These are phyloP conservation scores for Aleiodes alternator DNA, from an alignment of 2,888 invertebrate species.

Conservation along the genomic window DNA sequence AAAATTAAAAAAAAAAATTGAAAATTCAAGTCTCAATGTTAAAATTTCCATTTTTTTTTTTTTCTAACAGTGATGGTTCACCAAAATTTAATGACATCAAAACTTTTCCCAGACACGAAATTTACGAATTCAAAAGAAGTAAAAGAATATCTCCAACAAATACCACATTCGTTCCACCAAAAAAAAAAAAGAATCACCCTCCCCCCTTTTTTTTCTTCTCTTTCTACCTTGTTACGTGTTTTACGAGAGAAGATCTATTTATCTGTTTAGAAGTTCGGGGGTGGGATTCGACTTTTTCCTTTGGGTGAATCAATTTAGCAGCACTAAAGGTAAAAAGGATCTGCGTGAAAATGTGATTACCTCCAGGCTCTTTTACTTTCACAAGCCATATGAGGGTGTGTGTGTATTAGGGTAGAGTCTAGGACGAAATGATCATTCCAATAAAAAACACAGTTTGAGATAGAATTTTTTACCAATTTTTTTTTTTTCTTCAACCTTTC, in stretches of 20 bases:
- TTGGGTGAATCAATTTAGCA: conserved; percentile 6
- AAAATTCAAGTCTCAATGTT: too few relatives aligned
- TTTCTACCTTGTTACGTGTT: too few relatives aligned
- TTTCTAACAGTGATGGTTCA: too few relatives aligned
- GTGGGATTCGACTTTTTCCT: neutral
- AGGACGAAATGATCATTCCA: neutral
- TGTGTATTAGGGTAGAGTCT: too few relatives aligned
- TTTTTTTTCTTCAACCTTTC: neutral
- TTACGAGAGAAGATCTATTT: too few relatives aligned
- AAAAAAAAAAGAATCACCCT: too few relatives aligned
- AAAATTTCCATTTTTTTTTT: too few relatives aligned
- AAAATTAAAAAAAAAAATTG: too few relatives aligned
- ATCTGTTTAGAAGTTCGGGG: neutral
- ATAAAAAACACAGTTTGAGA: neutral
- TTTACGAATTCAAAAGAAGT: neutral
- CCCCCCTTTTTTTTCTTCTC: too few relatives aligned
- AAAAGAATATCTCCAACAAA: too few relatives aligned
- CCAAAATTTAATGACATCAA: neutral
- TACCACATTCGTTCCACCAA: too few relatives aligned
- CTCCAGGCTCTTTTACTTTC: conserved; percentile 2
- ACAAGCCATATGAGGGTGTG: neutral
- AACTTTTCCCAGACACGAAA: neutral
- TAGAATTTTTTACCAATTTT: neutral
- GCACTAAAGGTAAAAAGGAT: conserved; percentile 24
- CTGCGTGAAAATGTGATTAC: neutral